Base-by-base conservation (phyloP, 2,113 vertebrate species). In the Manacus vitellinus region DNA sequence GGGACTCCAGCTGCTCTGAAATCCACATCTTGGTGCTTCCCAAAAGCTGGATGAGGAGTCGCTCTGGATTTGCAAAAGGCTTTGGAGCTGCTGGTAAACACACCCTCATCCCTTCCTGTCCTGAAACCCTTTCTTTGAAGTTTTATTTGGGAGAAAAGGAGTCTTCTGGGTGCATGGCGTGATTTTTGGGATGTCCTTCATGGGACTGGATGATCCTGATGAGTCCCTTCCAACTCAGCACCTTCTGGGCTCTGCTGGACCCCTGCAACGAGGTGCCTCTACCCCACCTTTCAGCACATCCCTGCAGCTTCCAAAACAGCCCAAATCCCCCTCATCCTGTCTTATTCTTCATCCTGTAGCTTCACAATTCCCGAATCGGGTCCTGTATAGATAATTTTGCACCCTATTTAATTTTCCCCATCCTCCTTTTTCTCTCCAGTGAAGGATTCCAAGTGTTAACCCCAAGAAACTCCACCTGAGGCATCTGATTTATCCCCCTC, bases 401-500 rank as follows among this genome's bases (percentile, higher is more conserved):
- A 12, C 22, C 37, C n/a, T 37, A 4, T 49, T 82, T 68, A 43
- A 52, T 93, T 89, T 11, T 17, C 43, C 43, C 44, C 39, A 39
- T 11, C 39, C 39, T 39, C 39, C 39, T 39, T 39, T 39, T 39
- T 39, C 39, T 39, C 39, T 39, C 39, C 39, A 39, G 24, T 51
- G 49, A 71, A 51, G 46, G 27, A 82, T 93, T 92, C 87, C 37
- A 56, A 71, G 74, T 4, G 61, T 85, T 96, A 93, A 73, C 37
- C 68, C 56, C 43, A 41, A 89, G 71, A 82, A 81, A 14, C 31
- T 70, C 56, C 0, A 2, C 9, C 56, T 84, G 46, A 88, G 51
- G 67, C 0, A 0, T 2, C 89, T 97, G 96, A 97, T 97, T 97
- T 96, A 97, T 97, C 91, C 96, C 59, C 67, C 75, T 87, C 81